These are phyloP conservation scores for Panopea generosa DNA, from an alignment of 2,888 invertebrate species.

Conservation along the genomic window DNA sequence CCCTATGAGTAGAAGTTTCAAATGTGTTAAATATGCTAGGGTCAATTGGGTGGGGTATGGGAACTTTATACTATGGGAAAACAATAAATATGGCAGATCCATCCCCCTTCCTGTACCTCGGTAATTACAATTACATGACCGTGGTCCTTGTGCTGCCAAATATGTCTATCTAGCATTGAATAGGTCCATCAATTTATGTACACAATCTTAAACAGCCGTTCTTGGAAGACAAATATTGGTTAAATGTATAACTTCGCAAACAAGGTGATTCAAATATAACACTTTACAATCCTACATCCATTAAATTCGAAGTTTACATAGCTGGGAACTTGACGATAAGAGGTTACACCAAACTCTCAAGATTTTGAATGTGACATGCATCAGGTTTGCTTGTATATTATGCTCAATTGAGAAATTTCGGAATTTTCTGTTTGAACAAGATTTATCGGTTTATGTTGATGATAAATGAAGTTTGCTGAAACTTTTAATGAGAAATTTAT, in stretches of 20 bases:
- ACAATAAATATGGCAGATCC: too few species aligned
- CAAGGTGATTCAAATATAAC: constrained; percentile 45
- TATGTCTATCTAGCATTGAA: constrained; percentile 12
- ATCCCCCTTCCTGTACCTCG: too few species aligned
- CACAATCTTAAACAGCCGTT: constrained; percentile 55
- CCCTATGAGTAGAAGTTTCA: too few species aligned
- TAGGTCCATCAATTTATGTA: constrained; percentile 55
- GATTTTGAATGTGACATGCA: constrained; percentile 49
- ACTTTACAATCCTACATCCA: constrained; percentile 51
- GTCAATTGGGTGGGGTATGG: too few species aligned
- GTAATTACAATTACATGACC: not conserved
- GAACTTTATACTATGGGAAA: too few species aligned
- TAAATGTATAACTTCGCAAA: constrained; percentile 58
- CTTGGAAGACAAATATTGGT: constrained; percentile 60
- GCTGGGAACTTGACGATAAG: constrained; percentile 37
- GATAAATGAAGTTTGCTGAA: constrained; percentile 28
- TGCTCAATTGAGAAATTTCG: constrained; percentile 52
- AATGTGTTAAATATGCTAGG: too few species aligned
- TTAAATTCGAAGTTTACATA: constrained; percentile 40
- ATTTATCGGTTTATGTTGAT: constrained; percentile 39
- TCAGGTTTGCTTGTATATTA: constrained; percentile 38
- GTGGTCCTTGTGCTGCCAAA: constrained; percentile 5
- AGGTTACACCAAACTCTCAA: constrained; percentile 44
- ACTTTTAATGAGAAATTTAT: too few species aligned
- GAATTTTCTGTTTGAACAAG: constrained; percentile 50